Conservation (phyloP, 2,113 vertebrate species). For the Bagarius yarrelli region DNA sequence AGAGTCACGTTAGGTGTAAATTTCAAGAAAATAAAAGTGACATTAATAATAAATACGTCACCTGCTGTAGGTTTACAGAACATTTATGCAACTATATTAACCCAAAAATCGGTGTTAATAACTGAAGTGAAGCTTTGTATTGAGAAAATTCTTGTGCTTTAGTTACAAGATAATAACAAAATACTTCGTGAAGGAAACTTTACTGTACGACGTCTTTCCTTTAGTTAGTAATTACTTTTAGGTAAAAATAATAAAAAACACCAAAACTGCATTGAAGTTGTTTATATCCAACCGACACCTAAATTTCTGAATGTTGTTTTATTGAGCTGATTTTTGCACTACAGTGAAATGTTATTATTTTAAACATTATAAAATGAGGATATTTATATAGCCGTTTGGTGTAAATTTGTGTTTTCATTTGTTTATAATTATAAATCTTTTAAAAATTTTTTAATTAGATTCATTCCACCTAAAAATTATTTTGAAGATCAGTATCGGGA, state of each 20-base stretch:
- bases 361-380: neutral
- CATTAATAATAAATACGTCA: neutral
- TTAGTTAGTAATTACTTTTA: neutral
- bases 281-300: neutral
- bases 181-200: neutral
- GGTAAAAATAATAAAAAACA: neutral
- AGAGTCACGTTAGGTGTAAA: constrained; percentile 70
- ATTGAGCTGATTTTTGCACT: neutral
- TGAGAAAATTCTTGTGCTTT: constrained; percentile 10
- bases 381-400: neutral
- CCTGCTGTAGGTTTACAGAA: constrained; percentile 55
- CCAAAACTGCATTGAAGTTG: neutral
- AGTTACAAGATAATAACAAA: neutral
- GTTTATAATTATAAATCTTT: neutral
- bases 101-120: constrained; percentile 35
- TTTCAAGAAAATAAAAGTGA: neutral
- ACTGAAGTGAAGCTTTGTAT: constrained; percentile 26
- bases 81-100: constrained; percentile 61
- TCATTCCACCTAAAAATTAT: neutral
- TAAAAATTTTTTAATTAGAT: neutral
- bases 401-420: neutral
- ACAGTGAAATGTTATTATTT: neutral
- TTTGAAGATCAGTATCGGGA: neutral
- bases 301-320: neutral
- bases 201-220: neutral